Base-by-base conservation (phyloP, 1,140 invertebrate species). In the Phymastichus coffea region DNA sequence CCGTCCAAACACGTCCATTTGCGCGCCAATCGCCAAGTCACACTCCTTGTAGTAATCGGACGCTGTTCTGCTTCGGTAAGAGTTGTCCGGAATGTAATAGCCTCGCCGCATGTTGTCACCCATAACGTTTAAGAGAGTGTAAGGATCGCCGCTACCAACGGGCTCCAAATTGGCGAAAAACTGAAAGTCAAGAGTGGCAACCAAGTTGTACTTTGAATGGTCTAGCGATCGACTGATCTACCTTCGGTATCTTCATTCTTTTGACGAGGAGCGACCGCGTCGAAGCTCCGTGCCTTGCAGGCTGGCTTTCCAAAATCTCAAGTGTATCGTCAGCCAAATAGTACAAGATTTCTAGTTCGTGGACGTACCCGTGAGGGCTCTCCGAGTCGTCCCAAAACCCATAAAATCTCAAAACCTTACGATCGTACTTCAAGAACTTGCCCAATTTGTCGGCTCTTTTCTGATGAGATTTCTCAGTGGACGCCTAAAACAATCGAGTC, bases 371-470 rank as follows among this genome's bases (percentile, higher is more conserved):
- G 73, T 87, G 86, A 67, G 88, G 83, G 26, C 82, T 86, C 3
- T 86, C 82, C 8, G 87, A 82, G 71, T 97, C 93, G 71, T 97
- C 93, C 94, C 94, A 97, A 64, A 92, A 92, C 22, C 88, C 93
- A 66, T 86, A 88, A 73, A 97, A 97, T 65, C 92, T 84, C 23
- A 93, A 78, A 37, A 94, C 86, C 69, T 91, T 85, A 64, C 85
- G 78, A 73, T 93, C 91, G 68, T 87, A 87, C 66, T 87, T 85
- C 14, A 93, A 72, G 76, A 94, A 93, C 64, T 92, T 85, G 9
- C 82, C 85, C 20, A 51, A 12, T 3, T 17, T 46, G 2, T 54
- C 19, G 1, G 1, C 19, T 41, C 46, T 54, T 15, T 25, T 38
- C n/a, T 15, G 38, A 20, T 15, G 46, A 12, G 3, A 0, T 15